Base-by-base conservation (phyloP, 2,888 invertebrate genomes). In the Thereva unica region DNA sequence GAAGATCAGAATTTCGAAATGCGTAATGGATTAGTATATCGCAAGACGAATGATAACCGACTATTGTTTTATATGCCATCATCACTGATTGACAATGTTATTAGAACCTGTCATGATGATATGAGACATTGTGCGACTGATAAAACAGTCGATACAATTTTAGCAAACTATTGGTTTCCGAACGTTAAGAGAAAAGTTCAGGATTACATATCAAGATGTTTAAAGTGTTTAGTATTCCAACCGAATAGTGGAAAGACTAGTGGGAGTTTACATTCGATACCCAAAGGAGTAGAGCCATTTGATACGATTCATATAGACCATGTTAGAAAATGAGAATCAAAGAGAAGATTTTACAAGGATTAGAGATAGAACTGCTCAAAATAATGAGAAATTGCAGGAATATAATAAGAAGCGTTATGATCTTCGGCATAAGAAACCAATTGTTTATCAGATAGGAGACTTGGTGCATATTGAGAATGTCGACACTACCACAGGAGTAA, bases 241-340 rank as follows among this genome's bases (percentile, higher is more conserved):
- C 37, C 57, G 1, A 54, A 54, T 9, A 44, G 8, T 10, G 70
- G 70, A 0, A 66, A 55, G 49, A 7, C 23, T 5, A 74, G 74
- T 65, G 74, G 75, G 4, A 69, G 68, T 8, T 53, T 77, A 5
- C 71, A 75, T 42, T 67, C 68, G 35, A 73, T 76, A 4, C 70
- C 67, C 5, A 75, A 75, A 55, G 73, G 71, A 9, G 67, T 72
- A 7, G 34, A 70, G 37, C 76, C 74, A 6, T 75, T 76, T 63
- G 37, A 70, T 4, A 68, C 66, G 1, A 9, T 68, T 23, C 70
- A 70, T 38, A n/a, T 67, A 9, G 69, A 70, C 41, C 64, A 69
- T n/a, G n/a, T n/a, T n/a, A n/a, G n/a, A n/a, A n/a, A n/a, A n/a
- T n/a, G n/a, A n/a, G n/a, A n/a, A n/a, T n/a, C n/a, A n/a, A n/a